Base-by-base conservation (phyloP, 2,888 invertebrate genomes). In the Myathropa florea region DNA sequence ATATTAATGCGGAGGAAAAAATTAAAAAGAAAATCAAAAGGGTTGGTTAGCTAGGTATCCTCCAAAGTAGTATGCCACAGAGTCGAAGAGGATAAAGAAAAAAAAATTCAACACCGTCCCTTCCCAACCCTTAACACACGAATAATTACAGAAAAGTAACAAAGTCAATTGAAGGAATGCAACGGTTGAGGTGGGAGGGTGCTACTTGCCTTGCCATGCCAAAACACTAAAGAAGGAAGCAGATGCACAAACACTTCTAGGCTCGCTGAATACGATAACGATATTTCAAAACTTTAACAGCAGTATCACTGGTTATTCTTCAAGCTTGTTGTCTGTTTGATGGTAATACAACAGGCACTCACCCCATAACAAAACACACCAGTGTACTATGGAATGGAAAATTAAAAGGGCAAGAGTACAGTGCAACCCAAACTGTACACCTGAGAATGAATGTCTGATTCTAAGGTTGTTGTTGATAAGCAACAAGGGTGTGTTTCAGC, bases 131-230 rank as follows among this genome's bases (percentile, higher is more conserved):
- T 64, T 36, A 64, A 64, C 33, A 36, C 36, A 64, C 18, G 7
- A 64, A 64, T 64, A 64, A 64, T 64, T 64, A 64, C 63, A 64
- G 63, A 33, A 33, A 64, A 10, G 36, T 64, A 64, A 33, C 63
- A 30, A 64, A 64, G 36, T 36, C 63, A 36, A 64, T 64, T 64
- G 63, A 21, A 24, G 6, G 57, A 57, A 26, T 24, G 10, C 12
- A 23, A 23, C 24, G 23, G 24, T 24, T 57, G 14, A 26, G 12
- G 12, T 23, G 21, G n/a, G 14, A 24, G 12, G 23, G 14, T n/a
- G 10, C 10, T 14, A 24, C 57, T 57, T 23, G 21, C 55, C 18
- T 0, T 10, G 10, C 7, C 10, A 10, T 1, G 14, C 24, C 3
- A 57, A 2, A 55, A 4, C 23, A 6, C 30, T 46, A 6, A 46